Percentiles rank a stretch among this genome's conserved stretches.
Conservation (phyloP, 53 echinoderm and acorn worm species). For the Holothuria scabra region DNA sequence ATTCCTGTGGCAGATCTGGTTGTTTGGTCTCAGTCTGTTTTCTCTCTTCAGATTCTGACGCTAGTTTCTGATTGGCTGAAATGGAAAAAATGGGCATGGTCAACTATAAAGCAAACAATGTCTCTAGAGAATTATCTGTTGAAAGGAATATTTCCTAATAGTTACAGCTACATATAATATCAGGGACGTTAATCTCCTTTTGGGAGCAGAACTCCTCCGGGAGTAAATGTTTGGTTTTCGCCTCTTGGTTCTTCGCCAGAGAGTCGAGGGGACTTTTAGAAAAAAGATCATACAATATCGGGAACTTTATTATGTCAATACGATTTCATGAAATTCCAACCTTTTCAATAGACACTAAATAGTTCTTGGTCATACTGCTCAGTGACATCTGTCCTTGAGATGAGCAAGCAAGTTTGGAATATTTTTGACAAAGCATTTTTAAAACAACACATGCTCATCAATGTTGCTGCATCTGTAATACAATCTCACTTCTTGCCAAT, state of each 20-base stretch:
- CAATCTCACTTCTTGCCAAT: constrained; percentile 26
- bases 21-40: neutral
- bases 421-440: neutral
- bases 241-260: too few relatives aligned
- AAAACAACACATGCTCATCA: neutral
- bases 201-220: too few relatives aligned
- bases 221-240: too few relatives aligned
- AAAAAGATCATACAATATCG: too few relatives aligned
- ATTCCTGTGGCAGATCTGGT: neutral
- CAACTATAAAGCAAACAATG: neutral
- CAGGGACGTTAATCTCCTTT: too few relatives aligned
- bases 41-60: neutral
- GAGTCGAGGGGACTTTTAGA: too few relatives aligned
- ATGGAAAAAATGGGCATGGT: neutral
- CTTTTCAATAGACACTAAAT: too few relatives aligned
- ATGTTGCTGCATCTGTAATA: neutral
- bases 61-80: constrained; percentile 3
- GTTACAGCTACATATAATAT: neutral
- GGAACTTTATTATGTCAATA: too few relatives aligned
- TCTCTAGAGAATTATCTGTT: neutral
- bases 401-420: too few relatives aligned
- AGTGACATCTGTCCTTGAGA: too few relatives aligned
- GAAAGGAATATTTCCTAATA: neutral
- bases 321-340: too few relatives aligned
- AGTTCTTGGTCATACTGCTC: too few relatives aligned